Conservation (phyloP, 2,797 vertebrate species). For the Anisognathus igniventris region DNA sequence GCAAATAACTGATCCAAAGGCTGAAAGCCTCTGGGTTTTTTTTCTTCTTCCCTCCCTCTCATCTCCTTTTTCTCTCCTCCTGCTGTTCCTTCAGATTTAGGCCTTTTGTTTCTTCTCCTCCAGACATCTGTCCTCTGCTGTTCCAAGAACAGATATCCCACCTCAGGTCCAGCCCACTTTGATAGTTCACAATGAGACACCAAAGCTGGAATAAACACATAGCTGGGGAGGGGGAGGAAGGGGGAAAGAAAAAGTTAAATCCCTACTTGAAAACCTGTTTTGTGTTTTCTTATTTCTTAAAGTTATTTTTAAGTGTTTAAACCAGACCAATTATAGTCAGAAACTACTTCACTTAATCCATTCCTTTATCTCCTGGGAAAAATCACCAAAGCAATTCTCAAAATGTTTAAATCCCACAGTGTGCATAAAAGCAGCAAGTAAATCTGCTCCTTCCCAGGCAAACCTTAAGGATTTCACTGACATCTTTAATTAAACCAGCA, state of each 20-base stretch:
- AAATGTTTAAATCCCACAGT: slow-evolving; percentile 63
- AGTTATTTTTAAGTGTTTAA: slow-evolving; percentile 68
- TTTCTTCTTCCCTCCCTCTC: not conserved
- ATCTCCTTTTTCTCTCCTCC: not conserved
- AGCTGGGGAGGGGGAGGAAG: rapidly evolving
- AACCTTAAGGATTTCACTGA: slow-evolving; percentile 57
- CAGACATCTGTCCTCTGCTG: slow-evolving; percentile 45
- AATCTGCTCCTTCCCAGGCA: slow-evolving; percentile 63
- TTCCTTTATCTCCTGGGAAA: slow-evolving; percentile 63
- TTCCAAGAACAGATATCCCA: not conserved
- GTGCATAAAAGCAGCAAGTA: slow-evolving; percentile 59
- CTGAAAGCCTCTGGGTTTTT: not conserved
- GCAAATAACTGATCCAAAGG: slow-evolving; percentile 21
- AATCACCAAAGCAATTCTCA: slow-evolving; percentile 64
- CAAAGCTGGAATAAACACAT: slow-evolving; percentile 41
- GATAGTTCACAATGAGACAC: slow-evolving; percentile 31
- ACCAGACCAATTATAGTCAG: slow-evolving; percentile 63
- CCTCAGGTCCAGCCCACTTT: not conserved
- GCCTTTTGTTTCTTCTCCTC: slow-evolving; percentile 51
- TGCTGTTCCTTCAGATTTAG: slow-evolving; percentile 1
- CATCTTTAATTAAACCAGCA: slow-evolving; percentile 71
- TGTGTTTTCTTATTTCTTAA: slow-evolving; percentile 58
- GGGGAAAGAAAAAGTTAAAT: not conserved
- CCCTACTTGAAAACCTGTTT: slow-evolving; percentile 46
- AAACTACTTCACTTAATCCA: slow-evolving; percentile 65